Evolutionary conservation across 2,888 invertebrate species (phyloP).

Genomic region (Scaptomyza flava): DNA sequence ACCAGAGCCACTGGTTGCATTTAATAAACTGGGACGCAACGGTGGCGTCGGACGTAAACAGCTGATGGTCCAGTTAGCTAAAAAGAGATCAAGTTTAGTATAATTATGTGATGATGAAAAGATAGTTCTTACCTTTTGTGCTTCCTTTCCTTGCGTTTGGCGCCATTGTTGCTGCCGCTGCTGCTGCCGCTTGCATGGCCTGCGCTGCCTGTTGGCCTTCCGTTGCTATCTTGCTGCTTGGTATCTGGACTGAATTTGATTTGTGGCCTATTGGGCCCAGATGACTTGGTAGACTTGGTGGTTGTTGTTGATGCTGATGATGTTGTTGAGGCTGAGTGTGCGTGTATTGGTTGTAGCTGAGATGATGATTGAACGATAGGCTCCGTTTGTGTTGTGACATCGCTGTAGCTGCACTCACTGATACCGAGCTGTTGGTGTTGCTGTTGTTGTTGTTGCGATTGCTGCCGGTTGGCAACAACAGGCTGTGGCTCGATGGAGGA

Average conservation of each 20-base stretch:
- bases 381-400: slow-evolving; percentile 88
- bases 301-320: slow-evolving; percentile 85
- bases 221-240: slow-evolving; percentile 86
- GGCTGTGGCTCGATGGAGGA: slow-evolving; percentile 85
- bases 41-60: slow-evolving; percentile 95
- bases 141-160: slow-evolving; percentile 86
- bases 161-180: slow-evolving; percentile 82
- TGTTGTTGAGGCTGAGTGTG: slow-evolving; percentile 85
- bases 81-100: background rate
- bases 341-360: slow-evolving; percentile 88
- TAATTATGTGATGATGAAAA: background rate
- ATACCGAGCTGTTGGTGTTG: slow-evolving; percentile 39
- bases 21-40: slow-evolving; percentile 89
- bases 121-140: slow-evolving; percentile 85
- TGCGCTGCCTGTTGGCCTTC: slow-evolving; percentile 84
- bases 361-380: slow-evolving; percentile 89
- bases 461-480: slow-evolving; percentile 72
- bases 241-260: slow-evolving; percentile 85
- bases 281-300: slow-evolving; percentile 87
- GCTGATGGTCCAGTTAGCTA: slow-evolving; percentile 91
- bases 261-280: slow-evolving; percentile 84
- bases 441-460: slow-evolving; percentile 71
- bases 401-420: slow-evolving; percentile 53
- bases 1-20: slow-evolving; percentile 85
- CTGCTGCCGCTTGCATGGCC: slow-evolving; percentile 62